Evolutionary conservation across 2,113 vertebrate genomes (phyloP), one percentile per base, ranked within the genome.

Genomic region (Oncorhynchus tshawytscha): DNA sequence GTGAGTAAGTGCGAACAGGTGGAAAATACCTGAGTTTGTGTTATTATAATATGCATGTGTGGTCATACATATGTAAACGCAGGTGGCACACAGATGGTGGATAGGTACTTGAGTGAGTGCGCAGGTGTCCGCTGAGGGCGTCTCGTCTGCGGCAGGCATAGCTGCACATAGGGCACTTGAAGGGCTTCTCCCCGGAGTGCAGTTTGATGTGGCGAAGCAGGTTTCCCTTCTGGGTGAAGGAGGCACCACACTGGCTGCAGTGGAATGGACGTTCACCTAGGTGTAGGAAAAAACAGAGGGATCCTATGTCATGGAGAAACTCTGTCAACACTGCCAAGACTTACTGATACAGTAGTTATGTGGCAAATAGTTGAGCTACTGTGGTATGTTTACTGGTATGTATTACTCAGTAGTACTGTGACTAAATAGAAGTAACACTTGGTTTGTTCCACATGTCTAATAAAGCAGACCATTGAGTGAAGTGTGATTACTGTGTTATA

Each of bases 151-250:
- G 95, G 90, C 96, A 98, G 84, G 96, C 96, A 49, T 98, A 98
- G 93, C 94, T 98, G 94, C 96, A 98, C 88, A 97, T 95, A 84
- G 97, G 96, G 78, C 96, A 98, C 92, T 98, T 98, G 90, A 97
- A 98, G 88, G 96, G 96, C 88, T 98, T 98, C 91, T 97, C 96
- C 84, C 96, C 96, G 11, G 96, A 96, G 79, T 98, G 96, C 78
- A 97, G 94, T 80, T 98, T 98, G 92, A 96, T 95, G 94, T 97
- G 96, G 91, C 96, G 96, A 82, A 98, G 96, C 91, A 98, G 95
- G 91, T 98, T 98, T 81, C 96, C 96, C 92, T 97, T 98, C 93
- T 98, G 96, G 84, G 96, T 98, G 90, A 98, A 98, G 88, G 96
- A 98, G 87, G 96, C 96, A 78, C 96, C 96, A 34, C 96, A 98